A percentile compares a stretch with the other conserved stretches of the same genome.
phyloP scores from a whole-genome alignment of 2,113 vertebrate species.

The Etheostoma cragini region DNA sequence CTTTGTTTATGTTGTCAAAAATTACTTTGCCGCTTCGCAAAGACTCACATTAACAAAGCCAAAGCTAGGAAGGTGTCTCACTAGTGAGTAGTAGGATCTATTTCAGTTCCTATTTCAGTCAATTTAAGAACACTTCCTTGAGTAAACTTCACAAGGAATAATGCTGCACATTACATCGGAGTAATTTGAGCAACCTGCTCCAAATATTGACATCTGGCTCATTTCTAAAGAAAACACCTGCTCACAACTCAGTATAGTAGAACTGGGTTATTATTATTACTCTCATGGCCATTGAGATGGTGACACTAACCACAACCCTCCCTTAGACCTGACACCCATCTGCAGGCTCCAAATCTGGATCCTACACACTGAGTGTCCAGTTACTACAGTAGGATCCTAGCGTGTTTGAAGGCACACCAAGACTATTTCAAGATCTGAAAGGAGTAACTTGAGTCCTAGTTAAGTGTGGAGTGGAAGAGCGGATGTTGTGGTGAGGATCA shows the following conservation, averaged over 20 bases:
- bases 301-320: constrained; percentile 59
- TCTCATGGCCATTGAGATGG: constrained; percentile 28
- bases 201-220: constrained; percentile 34
- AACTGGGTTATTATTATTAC: constrained; percentile 41
- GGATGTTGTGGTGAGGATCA: constrained; percentile 76
- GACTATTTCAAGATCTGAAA: constrained; percentile 63
- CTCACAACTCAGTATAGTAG: constrained; percentile 21
- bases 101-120: constrained; percentile 33
- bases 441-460: constrained; percentile 61
- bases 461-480: constrained; percentile 54
- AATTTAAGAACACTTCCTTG: constrained; percentile 1
- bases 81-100: constrained; percentile 6
- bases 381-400: constrained; percentile 59
- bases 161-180: background rate
- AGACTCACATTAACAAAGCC: background rate
- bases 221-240: constrained; percentile 18
- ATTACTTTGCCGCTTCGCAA: background rate
- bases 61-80: background rate
- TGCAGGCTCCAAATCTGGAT: constrained; percentile 56
- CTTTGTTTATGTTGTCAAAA: background rate
- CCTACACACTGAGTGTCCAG: constrained; percentile 54
- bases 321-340: constrained; percentile 45
- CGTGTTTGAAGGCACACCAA: constrained; percentile 54
- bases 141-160: constrained; percentile 12
- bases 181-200: background rate